These are phyloP conservation scores for Alloscopus bannaensis DNA, from an alignment of 2,888 invertebrate genomes.

Conservation along the genomic window DNA sequence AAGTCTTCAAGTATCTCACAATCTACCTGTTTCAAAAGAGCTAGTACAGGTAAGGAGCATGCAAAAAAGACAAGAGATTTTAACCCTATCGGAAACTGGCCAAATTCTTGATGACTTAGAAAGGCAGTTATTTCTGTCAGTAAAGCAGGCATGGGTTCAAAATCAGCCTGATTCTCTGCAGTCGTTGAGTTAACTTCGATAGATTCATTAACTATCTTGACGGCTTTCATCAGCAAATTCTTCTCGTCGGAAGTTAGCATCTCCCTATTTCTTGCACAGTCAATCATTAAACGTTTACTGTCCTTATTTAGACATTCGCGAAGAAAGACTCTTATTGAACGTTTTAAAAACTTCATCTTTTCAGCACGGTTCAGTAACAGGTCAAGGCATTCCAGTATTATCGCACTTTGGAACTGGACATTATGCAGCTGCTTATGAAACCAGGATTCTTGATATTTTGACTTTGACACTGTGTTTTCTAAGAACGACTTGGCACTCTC, in stretches of 20 bases:
- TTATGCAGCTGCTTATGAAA: no score
- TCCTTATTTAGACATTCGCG: constrained; percentile 24
- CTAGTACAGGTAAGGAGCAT: constrained; percentile 32
- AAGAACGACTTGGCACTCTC: constrained; percentile 48
- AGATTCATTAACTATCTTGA: constrained; percentile 59
- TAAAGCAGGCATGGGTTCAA: constrained; percentile 54
- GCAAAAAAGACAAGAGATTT: constrained; percentile 59
- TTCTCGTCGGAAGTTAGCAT: constrained; percentile 12
- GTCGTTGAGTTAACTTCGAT: constrained; percentile 12
- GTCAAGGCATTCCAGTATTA: constrained; percentile 59
- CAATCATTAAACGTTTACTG: constrained; percentile 24
- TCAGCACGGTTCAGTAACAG: constrained; percentile 60
- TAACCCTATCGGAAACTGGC: constrained; percentile 61
- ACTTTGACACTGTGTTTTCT: no score
- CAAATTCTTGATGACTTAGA: constrained; percentile 57
- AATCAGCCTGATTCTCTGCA: no score
- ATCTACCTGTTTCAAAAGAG: constrained; percentile 30
- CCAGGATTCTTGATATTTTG: no score
- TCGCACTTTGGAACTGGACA: constrained; percentile 58
- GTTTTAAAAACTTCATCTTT: constrained; percentile 63
- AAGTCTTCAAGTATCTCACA: constrained; percentile 34
- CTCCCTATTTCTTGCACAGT: constrained; percentile 10
- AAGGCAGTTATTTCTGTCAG: constrained; percentile 57
- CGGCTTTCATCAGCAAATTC: constrained; percentile 11
- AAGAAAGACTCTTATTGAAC: constrained; percentile 23